Base-by-base conservation (phyloP, 2,888 invertebrate species). In the Philopedon plagiatum region DNA sequence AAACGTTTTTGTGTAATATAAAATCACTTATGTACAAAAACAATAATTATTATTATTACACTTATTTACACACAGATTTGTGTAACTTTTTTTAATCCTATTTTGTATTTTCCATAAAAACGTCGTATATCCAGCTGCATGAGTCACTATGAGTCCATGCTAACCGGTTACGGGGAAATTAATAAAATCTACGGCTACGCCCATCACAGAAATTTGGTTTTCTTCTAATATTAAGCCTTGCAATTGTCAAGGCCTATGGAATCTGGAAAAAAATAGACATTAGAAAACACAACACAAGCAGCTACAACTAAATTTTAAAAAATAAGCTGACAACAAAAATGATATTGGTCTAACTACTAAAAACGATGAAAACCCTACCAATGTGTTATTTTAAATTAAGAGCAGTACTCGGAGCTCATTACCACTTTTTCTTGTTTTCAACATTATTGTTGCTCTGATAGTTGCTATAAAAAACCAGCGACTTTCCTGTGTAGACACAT, bases 161-260 rank as follows among this genome's bases (percentile, higher is more conserved):
- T 80, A 83, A 83, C 82, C 83, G 79, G 82, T 81, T 81, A 82
- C 82, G 83, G 83, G 83, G 83, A 83, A 83, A 80, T 83, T 82
- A 81, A 83, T 81, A 71, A 69, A 74, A 81, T 80, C 84, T 84
- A 85, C 81, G 81, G 81, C 84, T 85, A 85, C 80, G 83, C 83
- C 85, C 85, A 85, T 85, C 85, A 86, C 85, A 86, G 86, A 84
- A 83, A 83, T 83, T 83, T 83, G 83, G 81, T 84, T 85, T 82
- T 82, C 83, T 78, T 85, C 86, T 86, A 87, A 83, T 85, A 86
- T 84, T 86, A 82, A 83, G 83, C 88, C 87, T 87, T 87, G 88
- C 89, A 90, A 90, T 89, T 90, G 91, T 92, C 92, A 92, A 91
- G 92, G 91, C 90, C 91, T 91, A 88, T 92, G 92, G 89, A 91